These are phyloP conservation scores for Acromyrmex echinatior DNA, from an alignment of 1,140 invertebrate genomes.

Conservation along the genomic window DNA sequence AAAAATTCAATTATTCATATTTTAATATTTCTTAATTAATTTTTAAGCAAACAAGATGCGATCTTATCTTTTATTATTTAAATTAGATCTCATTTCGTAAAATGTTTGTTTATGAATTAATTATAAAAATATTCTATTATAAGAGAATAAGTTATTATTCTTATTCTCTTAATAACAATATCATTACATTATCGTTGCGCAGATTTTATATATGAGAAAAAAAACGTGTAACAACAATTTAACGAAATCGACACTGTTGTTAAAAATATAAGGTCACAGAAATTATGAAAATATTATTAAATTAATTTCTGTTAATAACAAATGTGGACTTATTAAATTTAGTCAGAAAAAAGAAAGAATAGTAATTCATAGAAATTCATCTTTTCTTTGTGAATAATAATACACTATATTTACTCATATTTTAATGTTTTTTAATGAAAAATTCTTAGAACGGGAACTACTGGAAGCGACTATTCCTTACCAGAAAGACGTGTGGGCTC, in stretches of 20 bases:
- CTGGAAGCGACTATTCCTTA: constrained; percentile 87
- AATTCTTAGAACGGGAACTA: constrained; percentile 88
- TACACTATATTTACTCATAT: neutral
- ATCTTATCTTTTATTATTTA: neutral
- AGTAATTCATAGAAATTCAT: neutral
- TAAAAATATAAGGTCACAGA: too few relatives aligned
- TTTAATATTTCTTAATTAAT: constrained; percentile 1
- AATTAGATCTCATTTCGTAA: neutral
- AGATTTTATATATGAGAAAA: too few relatives aligned
- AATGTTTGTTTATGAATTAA: neutral
- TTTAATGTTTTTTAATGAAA: constrained; percentile 12
- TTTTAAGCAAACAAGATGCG: neutral
- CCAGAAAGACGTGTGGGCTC: constrained; percentile 87
- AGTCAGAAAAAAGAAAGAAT: neutral
- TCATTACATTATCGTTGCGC: too few relatives aligned
- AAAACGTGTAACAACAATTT: too few relatives aligned
- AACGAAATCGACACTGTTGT: too few relatives aligned
- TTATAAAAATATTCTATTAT: constrained; percentile 2
- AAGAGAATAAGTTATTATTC: too few relatives aligned
- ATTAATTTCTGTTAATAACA: neutral
- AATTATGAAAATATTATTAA: neutral
- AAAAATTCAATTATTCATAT: constrained; percentile 1
- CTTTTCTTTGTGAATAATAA: neutral
- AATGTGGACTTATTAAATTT: neutral
- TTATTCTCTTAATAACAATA: too few relatives aligned